Evolutionary conservation across 2,797 vertebrate species (phyloP).

Genomic region (Micrastur ruficollis): DNA sequence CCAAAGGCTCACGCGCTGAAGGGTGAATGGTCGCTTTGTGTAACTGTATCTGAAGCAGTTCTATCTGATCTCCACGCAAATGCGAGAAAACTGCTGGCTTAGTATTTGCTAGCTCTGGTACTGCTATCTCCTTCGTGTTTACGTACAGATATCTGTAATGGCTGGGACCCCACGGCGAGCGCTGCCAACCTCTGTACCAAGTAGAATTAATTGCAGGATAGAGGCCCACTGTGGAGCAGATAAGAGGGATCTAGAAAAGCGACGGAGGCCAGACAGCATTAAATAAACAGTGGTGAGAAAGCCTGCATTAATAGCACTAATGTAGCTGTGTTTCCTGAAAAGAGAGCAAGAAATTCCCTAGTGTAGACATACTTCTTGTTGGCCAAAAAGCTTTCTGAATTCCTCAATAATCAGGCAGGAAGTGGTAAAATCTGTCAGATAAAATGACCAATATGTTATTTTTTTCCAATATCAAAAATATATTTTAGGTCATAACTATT

Average conservation of each 20-base stretch:
- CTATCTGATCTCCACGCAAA: background rate
- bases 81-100: background rate
- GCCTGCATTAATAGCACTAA: background rate
- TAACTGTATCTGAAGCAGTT: background rate
- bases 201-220: background rate
- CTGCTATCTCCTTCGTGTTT: background rate
- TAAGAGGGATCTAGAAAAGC: conserved; percentile 1
- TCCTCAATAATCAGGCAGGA: conserved; percentile 43
- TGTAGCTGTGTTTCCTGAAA: conserved; percentile 18
- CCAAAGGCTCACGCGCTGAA: background rate
- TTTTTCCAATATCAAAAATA: conserved; percentile 21
- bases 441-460: conserved; percentile 9
- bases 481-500: background rate
- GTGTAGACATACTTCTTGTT: background rate
- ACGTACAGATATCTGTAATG: background rate
- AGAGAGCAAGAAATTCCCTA: conserved; percentile 19
- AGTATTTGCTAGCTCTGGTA: background rate
- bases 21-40: background rate
- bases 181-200: background rate
- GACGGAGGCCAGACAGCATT: background rate
- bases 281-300: conserved; percentile 30
- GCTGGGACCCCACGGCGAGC: rapidly evolving
- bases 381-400: conserved; percentile 8
- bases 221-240: background rate
- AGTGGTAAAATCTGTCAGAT: conserved; percentile 1